These are phyloP conservation scores for Myiopsitta monachus DNA, from an alignment of 2,113 vertebrate genomes.

Conservation along the genomic window DNA sequence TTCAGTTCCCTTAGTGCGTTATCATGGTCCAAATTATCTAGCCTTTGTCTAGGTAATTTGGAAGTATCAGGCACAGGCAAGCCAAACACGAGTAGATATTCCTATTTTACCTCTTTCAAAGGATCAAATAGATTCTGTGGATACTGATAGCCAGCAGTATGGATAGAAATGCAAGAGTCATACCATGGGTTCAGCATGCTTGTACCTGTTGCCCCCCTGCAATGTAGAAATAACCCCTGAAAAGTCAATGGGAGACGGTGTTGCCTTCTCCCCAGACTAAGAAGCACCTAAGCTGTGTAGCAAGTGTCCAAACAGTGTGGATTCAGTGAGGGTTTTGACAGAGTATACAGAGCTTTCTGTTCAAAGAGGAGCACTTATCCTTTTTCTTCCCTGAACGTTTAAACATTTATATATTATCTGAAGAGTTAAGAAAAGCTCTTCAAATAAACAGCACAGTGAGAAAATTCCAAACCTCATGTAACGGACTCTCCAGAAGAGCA, in stretches of 20 bases:
- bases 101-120: neutral
- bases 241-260: fast-evolving
- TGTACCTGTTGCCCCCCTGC: neutral
- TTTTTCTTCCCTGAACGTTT: neutral
- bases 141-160: neutral
- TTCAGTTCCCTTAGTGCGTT: neutral
- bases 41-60: neutral
- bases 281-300: neutral
- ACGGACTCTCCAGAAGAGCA: neutral
- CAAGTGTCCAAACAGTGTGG: neutral
- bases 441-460: neutral
- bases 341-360: neutral
- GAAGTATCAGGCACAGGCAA: neutral
- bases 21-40: neutral
- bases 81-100: neutral
- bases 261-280: neutral
- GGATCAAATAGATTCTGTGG: neutral
- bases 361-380: neutral
- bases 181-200: neutral
- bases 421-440: neutral
- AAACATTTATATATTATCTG: neutral
- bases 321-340: neutral
- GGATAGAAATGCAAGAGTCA: neutral
- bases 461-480: neutral
- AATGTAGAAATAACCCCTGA: neutral